A percentile compares a stretch with the other conserved stretches of the same genome.
phyloP scores from a whole-genome alignment of 2,113 vertebrate species.

The Oryzias curvinotus region DNA sequence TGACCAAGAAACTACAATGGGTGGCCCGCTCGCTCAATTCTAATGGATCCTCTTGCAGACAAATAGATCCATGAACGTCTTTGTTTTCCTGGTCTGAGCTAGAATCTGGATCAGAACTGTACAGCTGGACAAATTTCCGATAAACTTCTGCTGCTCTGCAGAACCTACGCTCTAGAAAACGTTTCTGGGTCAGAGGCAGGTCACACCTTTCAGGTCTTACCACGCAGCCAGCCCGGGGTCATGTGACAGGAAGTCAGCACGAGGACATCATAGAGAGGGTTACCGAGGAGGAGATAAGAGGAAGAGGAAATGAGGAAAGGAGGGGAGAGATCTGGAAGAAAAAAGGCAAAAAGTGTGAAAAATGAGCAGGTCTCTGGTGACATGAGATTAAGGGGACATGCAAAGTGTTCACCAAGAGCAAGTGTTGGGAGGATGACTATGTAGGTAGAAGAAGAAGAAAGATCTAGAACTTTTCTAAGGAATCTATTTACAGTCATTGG shows the following conservation, averaged over 20 bases:
- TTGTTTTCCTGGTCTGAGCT: too few species aligned
- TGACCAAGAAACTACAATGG: too few species aligned
- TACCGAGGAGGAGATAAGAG: conserved; percentile 57
- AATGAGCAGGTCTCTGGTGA: background rate
- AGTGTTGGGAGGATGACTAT: background rate
- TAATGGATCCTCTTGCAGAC: too few species aligned
- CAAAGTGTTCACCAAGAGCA: conserved; percentile 4
- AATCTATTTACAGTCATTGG: background rate
- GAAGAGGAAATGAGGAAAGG: conserved; percentile 29
- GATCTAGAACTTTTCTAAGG: background rate
- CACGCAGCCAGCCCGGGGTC: conserved; percentile 53
- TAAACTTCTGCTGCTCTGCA: too few species aligned
- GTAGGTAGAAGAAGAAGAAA: background rate
- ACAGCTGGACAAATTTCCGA: too few species aligned
- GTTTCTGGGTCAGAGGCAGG: background rate
- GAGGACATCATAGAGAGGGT: conserved; percentile 65
- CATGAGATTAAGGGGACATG: conserved; percentile 35
- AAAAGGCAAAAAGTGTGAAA: conserved; percentile 27
- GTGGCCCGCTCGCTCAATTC: too few species aligned
- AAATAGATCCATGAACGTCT: too few species aligned
- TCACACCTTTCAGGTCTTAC: conserved; percentile 68
- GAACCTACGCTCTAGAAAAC: too few species aligned
- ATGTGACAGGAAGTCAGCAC: conserved; percentile 71
- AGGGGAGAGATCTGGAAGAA: conserved; percentile 26
- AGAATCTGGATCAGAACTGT: too few species aligned